A percentile compares a stretch with the other conserved stretches of the same genome.
Evolutionary conservation across 2,888 invertebrate genomes (phyloP).

Genomic region (Cabera pusaria): DNA sequence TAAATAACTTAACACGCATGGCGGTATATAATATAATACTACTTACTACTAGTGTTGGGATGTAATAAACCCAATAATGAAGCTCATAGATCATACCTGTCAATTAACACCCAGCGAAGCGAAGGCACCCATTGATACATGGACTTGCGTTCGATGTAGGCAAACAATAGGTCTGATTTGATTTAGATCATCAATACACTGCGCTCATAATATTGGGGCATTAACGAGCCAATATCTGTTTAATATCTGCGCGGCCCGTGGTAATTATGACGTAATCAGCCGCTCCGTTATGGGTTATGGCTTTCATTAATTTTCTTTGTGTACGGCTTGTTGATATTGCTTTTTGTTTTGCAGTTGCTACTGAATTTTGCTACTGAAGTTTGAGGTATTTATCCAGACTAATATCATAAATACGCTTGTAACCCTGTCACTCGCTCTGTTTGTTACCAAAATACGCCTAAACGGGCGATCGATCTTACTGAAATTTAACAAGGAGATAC

Average conservation of each 20-base stretch:
- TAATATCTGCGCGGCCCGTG: conserved; percentile 38
- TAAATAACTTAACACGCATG: no score
- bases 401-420: no score
- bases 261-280: conserved; percentile 48
- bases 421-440: no score
- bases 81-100: conserved; percentile 5
- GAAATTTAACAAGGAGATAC: no score
- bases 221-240: conserved; percentile 47
- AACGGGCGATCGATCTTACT: no score
- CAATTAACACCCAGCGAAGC: conserved; percentile 13
- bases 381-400: no score
- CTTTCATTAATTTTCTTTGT: conserved; percentile 36
- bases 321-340: conserved; percentile 22
- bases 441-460: no score
- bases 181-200: conserved; percentile 49
- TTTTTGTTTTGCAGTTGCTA: no score
- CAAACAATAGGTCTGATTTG: conserved; percentile 52
- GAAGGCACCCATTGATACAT: conserved; percentile 21
- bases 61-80: conserved; percentile 2
- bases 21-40: no score
- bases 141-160: conserved; percentile 33
- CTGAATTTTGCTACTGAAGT: conserved; percentile 14
- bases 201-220: conserved; percentile 43
- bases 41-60: no score
- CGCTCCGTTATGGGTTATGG: conserved; percentile 25